Conservation (phyloP, 2,797 vertebrate species). For the Petrocephalus sullivani region DNA sequence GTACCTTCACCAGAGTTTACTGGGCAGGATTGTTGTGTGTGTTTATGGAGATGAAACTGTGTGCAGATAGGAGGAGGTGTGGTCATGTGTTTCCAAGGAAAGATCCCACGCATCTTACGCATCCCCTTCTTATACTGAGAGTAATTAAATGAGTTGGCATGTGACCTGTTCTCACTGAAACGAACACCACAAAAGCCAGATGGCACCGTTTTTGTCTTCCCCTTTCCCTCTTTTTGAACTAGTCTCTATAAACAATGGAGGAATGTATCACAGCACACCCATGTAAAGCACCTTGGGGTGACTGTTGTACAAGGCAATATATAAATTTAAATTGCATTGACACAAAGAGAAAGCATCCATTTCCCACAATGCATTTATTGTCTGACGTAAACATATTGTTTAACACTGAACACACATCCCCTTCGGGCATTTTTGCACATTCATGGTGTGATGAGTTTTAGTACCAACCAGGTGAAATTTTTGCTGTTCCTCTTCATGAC, state of each 20-base stretch:
- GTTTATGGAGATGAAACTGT: conserved; percentile 5
- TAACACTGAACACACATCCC: background rate
- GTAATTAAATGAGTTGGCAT: no score
- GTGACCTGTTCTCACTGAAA: no score
- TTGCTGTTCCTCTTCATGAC: background rate
- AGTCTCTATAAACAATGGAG: no score
- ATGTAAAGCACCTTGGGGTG: background rate
- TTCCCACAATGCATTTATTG: background rate
- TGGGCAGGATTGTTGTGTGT: conserved; percentile 23
- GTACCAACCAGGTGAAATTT: background rate
- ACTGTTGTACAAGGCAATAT: background rate
- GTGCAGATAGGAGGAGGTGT: background rate
- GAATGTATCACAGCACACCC: background rate
- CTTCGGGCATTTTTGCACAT: background rate
- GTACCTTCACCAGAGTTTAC: conserved; percentile 16
- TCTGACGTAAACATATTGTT: background rate
- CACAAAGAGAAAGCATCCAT: background rate
- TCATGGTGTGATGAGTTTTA: background rate
- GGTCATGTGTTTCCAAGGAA: background rate
- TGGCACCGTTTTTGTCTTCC: no score
- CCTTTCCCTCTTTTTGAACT: no score
- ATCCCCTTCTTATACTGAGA: background rate
- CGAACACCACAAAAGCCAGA: no score
- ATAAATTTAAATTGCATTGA: background rate
- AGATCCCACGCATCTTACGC: background rate